These are phyloP conservation scores for Bettongia penicillata DNA, from an alignment of 2,113 vertebrate genomes.

Conservation along the genomic window DNA sequence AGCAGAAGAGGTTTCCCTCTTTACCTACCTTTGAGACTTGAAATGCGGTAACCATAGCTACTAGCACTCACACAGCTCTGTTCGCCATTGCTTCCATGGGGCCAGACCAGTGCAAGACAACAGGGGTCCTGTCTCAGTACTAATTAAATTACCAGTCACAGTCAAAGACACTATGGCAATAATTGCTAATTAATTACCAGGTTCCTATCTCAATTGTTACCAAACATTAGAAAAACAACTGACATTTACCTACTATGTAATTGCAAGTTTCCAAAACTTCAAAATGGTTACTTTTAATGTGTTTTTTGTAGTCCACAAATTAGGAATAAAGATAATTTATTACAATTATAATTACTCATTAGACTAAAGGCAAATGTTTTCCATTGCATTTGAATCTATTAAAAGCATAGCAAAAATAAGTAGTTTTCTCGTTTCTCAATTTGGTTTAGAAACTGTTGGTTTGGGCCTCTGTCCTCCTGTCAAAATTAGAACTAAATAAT, in stretches of 20 bases:
- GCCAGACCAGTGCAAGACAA: not conserved
- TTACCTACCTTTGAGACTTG: not conserved
- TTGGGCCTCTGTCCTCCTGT: not conserved
- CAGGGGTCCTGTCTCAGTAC: not conserved
- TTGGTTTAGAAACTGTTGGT: not conserved
- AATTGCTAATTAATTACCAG: not conserved
- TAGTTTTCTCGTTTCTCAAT: not conserved
- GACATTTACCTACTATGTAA: not conserved
- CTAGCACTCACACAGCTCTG: not conserved
- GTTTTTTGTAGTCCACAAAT: not conserved
- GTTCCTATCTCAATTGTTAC: not conserved
- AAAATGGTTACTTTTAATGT: not conserved
- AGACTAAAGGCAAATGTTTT: not conserved
- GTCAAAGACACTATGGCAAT: not conserved
- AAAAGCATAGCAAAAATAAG: not conserved
- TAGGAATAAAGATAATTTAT: not conserved
- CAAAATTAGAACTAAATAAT: not conserved
- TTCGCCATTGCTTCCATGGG: not conserved
- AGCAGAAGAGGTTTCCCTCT: not conserved
- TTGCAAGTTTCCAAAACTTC: not conserved
- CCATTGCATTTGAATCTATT: not conserved
- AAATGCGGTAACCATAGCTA: not conserved
- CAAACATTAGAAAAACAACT: not conserved
- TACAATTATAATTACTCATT: not conserved
- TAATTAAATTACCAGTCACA: not conserved